A percentile compares a stretch with the other conserved stretches of the same genome.
Conservation (phyloP, 2,888 invertebrate species). For the Caenorhabditis drosophilae region DNA sequence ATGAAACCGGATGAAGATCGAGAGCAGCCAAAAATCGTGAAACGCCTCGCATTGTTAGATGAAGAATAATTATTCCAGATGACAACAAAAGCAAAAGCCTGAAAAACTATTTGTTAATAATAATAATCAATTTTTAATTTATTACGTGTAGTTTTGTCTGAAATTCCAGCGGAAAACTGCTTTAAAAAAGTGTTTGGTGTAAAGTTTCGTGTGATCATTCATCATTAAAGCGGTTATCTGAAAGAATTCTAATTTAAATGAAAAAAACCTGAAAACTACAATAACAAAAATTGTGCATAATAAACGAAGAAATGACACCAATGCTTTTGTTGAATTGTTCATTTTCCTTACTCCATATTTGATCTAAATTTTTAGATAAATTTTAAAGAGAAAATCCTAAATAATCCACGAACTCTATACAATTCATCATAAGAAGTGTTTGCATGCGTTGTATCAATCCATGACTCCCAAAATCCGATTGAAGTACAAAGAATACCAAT, state of each 20-base stretch:
- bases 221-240: conserved; percentile 21
- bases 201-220: conserved; percentile 25
- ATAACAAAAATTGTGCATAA: conserved; percentile 27
- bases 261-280: too few species aligned
- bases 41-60: conserved; percentile 51
- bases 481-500: conserved; percentile 52
- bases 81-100: conserved; percentile 50
- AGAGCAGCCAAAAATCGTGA: conserved; percentile 64
- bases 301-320: conserved; percentile 37
- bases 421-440: conserved; percentile 55
- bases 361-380: conserved; percentile 28
- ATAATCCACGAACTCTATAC: conserved; percentile 36
- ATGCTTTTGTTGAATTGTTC: conserved; percentile 49
- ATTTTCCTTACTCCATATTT: conserved; percentile 65
- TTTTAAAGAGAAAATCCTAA: background rate
- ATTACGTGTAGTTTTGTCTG: conserved; percentile 31
- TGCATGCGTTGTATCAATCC: conserved; percentile 57
- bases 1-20: conserved; percentile 46
- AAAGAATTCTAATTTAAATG: too few species aligned
- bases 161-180: conserved; percentile 24
- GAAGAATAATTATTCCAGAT: conserved; percentile 42
- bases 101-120: conserved; percentile 7
- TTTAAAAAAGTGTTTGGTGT: conserved; percentile 17
- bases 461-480: conserved; percentile 65
- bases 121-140: background rate